A percentile compares a stretch with the other conserved stretches of the same genome.
Conservation (phyloP, 2,797 vertebrate genomes). For the Karalla daura region DNA sequence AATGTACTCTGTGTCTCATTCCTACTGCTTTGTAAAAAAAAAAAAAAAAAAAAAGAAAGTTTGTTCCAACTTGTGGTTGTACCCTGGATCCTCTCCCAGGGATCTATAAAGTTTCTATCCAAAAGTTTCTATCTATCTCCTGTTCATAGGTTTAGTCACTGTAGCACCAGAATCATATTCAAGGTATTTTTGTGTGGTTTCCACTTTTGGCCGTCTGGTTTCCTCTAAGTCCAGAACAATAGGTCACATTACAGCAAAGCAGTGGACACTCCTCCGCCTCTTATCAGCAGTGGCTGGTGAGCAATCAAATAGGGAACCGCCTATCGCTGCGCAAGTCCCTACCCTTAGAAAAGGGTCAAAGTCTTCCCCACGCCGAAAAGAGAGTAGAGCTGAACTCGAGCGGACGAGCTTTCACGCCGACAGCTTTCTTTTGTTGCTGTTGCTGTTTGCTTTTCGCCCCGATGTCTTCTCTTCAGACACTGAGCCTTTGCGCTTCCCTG, state of each 20-base stretch:
- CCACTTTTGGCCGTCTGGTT: background rate
- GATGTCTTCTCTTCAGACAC: conserved; percentile 56
- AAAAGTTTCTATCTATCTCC: no score
- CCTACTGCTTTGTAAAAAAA: no score
- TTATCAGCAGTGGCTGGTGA: conserved; percentile 54
- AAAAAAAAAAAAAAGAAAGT: no score
- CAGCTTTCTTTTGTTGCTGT: background rate
- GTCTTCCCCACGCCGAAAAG: conserved; percentile 44
- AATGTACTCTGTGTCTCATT: no score
- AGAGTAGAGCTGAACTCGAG: background rate
- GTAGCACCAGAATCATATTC: background rate
- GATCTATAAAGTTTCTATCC: no score
- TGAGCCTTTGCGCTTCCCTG: conserved; percentile 12
- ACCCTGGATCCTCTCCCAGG: no score
- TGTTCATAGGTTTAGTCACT: background rate
- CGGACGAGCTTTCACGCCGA: background rate
- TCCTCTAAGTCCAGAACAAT: conserved; percentile 31
- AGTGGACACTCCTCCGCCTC: conserved; percentile 26
- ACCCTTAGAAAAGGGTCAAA: conserved; percentile 58
- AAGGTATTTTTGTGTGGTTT: background rate
- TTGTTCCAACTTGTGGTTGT: no score
- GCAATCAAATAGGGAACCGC: conserved; percentile 49
- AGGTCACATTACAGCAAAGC: conserved; percentile 7
- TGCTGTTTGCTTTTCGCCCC: background rate
- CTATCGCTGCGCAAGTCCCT: conserved; percentile 37